Evolutionary conservation across 2,797 vertebrate species (phyloP), one percentile per base, ranked within the genome.

Genomic region (Clarias laeviceps): DNA sequence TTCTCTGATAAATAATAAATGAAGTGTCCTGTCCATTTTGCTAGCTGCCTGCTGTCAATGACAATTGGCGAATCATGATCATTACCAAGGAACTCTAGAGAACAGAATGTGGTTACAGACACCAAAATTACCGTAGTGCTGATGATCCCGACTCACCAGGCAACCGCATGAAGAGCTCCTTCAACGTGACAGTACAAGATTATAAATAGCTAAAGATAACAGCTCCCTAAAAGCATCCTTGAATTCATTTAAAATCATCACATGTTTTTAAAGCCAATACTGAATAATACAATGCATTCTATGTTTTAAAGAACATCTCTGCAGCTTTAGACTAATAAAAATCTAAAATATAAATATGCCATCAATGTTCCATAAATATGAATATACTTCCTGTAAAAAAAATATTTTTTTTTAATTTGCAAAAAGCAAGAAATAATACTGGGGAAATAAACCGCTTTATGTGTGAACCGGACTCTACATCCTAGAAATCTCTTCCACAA

Each of bases 1-100:
- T 86, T 88, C 72, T 82, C 85, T 89, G 84, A 88, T 84, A 81
- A 85, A 85, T 88, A 85, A 91, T 87, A 85, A 85, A 88, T 77
- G 64, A 83, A 92, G 88, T 69, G 82, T 50, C 54, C 32, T 0
- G 79, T 85, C 77, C 56, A 72, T 69, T 82, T 88, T 73, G 87
- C 88, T 88, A 86, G n/a, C 88, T 88, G 80, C 87, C 69, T 88
- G 37, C 87, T 88, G 80, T 86, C 69, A 82, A 40, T 29, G 57
- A 76, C 86, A 88, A 86, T 64, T 34, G 68, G 87, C 45, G 22
- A 88, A 84, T 80, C 34, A 73, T 80, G 79, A 83, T 81, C 80
- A 29, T 50, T 70, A 62, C 50, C 1, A 45, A 81, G 66, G 20
- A 76, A 65, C 3, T 82, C 12, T 61, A 70, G 80, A 78, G 29